These are phyloP conservation scores for Ambastaia sidthimunki DNA, from an alignment of 2,797 vertebrate species.

Conservation along the genomic window DNA sequence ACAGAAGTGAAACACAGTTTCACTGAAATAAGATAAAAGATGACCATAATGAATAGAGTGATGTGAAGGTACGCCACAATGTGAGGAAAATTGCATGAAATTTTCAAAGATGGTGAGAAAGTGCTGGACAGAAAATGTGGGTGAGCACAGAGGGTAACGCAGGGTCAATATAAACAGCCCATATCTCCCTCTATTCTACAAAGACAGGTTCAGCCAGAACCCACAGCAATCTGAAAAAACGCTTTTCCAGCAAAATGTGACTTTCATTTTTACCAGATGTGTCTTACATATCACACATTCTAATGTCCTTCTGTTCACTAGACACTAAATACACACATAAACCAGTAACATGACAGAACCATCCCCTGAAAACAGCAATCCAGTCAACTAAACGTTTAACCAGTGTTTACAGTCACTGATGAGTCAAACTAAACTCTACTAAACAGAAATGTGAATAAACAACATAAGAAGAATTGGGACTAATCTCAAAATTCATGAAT, in stretches of 20 bases:
- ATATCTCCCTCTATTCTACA: slow-evolving; percentile 61
- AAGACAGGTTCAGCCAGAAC: slow-evolving; percentile 58
- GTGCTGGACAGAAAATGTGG: slow-evolving; percentile 49
- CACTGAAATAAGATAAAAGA: slow-evolving; percentile 51
- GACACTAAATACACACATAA: slow-evolving; percentile 5
- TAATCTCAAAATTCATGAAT: no score
- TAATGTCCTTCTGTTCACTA: background rate
- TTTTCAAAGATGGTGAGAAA: slow-evolving; percentile 58
- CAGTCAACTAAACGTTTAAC: no score
- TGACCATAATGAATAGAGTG: slow-evolving; percentile 42
- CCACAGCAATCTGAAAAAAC: slow-evolving; percentile 64
- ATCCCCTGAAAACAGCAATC: no score
- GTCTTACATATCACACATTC: background rate
- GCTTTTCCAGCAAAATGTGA: slow-evolving; percentile 48
- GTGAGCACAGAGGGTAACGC: slow-evolving; percentile 46
- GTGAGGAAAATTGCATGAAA: slow-evolving; percentile 58
- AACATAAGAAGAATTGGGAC: no score
- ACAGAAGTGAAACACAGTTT: slow-evolving; percentile 53
- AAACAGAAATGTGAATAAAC: no score
- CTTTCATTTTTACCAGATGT: slow-evolving; percentile 44
- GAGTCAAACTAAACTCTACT: no score
- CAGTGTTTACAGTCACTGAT: no score
- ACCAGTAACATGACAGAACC: no score
- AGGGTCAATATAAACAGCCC: slow-evolving; percentile 64
- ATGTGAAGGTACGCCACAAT: slow-evolving; percentile 46